Base-by-base conservation (phyloP, 1,140 invertebrate genomes). In the Diplogasteroides magnus region DNA sequence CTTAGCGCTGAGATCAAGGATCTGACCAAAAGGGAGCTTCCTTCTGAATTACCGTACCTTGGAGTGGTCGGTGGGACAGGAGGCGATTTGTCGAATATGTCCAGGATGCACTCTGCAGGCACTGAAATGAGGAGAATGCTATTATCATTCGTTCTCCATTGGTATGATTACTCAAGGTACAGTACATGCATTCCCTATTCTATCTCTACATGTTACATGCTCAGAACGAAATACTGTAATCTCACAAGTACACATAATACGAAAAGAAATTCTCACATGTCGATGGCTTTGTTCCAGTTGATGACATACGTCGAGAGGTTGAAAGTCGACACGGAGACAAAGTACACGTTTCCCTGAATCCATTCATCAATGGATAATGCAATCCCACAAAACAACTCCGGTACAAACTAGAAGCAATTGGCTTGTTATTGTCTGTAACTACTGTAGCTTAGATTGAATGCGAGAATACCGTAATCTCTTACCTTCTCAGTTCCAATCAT, bases 271-370 rank as follows among this genome's bases (percentile, higher is more conserved):
- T n/a, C 79, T 94, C 87, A 98, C 94, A 97, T 87, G 90, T 98
- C 96, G 84, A 98, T 98, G 77, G 94, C 93, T 88, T 99, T 99
- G 87, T 99, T 98, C 96, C 96, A 99, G 87, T 98, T 97, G 86
- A 98, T 96, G 84, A 97, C 89, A 87, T 99, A 98, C 74, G 94
- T 94, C 80, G 93, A 97, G 76, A 98, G 88, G 78, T 89, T 87
- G 85, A 98, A 98, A 78, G 90, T 91, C 85, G 97, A 94, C 74
- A 97, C 90, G 86, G 97, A 93, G 77, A 98, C 91, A 68, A 98
- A 88, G 85, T 98, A 94, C 77, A 98, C 91, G 87, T 98, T 99
- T 67, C 96, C 96, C 74, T 76, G 66, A 32, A 71, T 60, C 15
- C n/a, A n/a, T n/a, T n/a, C n/a, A n/a, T n/a, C n/a, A n/a, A n/a